These are phyloP conservation scores for Tor tambroides DNA, from an alignment of 2,113 vertebrate species.

Conservation along the genomic window DNA sequence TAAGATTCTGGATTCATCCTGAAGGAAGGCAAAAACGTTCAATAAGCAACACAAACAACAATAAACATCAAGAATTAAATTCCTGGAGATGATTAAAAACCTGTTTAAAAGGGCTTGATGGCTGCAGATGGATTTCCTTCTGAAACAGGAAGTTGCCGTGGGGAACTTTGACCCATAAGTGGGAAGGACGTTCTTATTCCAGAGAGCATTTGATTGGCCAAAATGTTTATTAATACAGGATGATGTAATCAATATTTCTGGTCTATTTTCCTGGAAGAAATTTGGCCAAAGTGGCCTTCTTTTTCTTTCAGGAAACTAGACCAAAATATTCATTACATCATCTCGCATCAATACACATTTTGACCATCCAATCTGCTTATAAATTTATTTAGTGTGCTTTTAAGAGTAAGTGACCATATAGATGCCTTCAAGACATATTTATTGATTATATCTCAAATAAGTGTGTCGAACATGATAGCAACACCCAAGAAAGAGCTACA, in stretches of 20 bases:
- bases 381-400: background rate
- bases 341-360: background rate
- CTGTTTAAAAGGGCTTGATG: background rate
- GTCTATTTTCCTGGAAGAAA: background rate
- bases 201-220: background rate
- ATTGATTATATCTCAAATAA: background rate
- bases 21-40: conserved; percentile 55
- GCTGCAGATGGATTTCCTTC: background rate
- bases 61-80: background rate
- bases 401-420: background rate
- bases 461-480: background rate
- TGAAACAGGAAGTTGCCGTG: background rate
- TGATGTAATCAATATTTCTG: background rate
- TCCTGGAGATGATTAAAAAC: background rate
- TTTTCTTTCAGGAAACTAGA: background rate
- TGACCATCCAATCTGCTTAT: background rate
- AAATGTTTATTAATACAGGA: background rate
- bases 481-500: background rate
- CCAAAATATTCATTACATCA: background rate
- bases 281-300: background rate
- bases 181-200: background rate
- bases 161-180: background rate
- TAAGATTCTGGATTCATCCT: conserved; percentile 85
- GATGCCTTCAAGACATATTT: background rate
- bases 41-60: background rate